Conservation (phyloP, 1,140 invertebrate genomes). For the Drosophila kikkawai region DNA sequence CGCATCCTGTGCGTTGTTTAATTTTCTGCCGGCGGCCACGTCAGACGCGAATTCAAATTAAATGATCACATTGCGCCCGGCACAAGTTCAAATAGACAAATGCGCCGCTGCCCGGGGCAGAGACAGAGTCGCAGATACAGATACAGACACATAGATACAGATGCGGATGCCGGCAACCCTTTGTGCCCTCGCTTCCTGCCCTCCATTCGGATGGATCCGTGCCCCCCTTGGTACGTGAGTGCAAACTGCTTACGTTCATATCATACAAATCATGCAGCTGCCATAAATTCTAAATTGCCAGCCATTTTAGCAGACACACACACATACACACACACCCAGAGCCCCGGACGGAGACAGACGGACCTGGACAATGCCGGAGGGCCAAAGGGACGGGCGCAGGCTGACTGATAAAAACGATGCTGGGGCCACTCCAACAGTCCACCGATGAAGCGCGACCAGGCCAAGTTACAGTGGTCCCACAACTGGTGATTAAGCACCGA, state of each 20-base stretch:
- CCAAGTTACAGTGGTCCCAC: slow-evolving; percentile 31
- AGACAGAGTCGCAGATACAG: slow-evolving; percentile 12
- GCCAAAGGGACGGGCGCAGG: slow-evolving; percentile 42
- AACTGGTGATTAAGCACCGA: slow-evolving; percentile 27
- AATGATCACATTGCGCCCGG: slow-evolving; percentile 71
- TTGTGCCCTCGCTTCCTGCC: slow-evolving; percentile 39
- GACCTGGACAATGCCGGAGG: slow-evolving; percentile 45
- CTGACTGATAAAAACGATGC: slow-evolving; percentile 77
- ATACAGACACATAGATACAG: slow-evolving; percentile 23
- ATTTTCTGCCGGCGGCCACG: slow-evolving; percentile 39
- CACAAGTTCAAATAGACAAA: slow-evolving; percentile 70
- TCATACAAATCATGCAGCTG: slow-evolving; percentile 83
- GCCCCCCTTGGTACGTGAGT: slow-evolving; percentile 70
- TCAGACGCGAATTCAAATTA: slow-evolving; percentile 79
- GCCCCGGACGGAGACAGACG: slow-evolving; percentile 13
- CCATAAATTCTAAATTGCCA: slow-evolving; percentile 84
- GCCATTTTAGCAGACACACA: slow-evolving; percentile 66
- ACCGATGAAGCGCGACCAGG: slow-evolving; percentile 10
- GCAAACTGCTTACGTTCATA: slow-evolving; percentile 81
- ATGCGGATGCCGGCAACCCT: slow-evolving; percentile 51
- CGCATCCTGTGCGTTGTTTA: slow-evolving; percentile 41
- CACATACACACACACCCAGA: slow-evolving; percentile 22
- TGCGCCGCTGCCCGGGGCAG: slow-evolving; percentile 38
- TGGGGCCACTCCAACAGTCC: slow-evolving; percentile 29
- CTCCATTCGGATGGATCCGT: slow-evolving; percentile 13